Percentiles rank a stretch among this genome's conserved stretches.
Conservation (phyloP, 2,113 vertebrate species). For the Stomatorhinus ivindoensis region DNA sequence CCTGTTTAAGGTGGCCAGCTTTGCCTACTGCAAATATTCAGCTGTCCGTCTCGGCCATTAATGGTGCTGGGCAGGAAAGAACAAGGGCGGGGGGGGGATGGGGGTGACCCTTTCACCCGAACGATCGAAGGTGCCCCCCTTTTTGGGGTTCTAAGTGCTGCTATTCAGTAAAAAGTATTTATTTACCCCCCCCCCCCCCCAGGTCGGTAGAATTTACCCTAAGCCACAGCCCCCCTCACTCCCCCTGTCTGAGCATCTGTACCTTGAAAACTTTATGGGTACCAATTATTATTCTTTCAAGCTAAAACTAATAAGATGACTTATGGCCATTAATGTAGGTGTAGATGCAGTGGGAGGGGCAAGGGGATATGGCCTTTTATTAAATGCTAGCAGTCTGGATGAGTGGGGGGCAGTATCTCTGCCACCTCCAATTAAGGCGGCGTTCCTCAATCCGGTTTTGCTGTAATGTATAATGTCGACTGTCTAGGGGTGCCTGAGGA, state of each 20-base stretch:
- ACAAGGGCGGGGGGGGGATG: background rate
- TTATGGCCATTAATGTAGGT: background rate
- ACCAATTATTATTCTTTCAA: background rate
- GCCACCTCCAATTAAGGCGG: background rate
- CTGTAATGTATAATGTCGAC: no score
- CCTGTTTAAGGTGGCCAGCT: background rate
- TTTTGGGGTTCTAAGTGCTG: background rate
- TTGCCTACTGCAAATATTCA: background rate
- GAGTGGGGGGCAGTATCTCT: background rate
- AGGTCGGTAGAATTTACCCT: background rate
- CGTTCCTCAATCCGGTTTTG: background rate
- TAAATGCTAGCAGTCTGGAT: background rate
- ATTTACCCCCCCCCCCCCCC: background rate
- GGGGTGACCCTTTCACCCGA: background rate
- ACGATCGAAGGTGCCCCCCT: background rate
- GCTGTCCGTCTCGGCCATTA: background rate
- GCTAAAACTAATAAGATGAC: background rate
- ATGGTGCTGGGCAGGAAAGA: background rate
- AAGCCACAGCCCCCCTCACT: background rate
- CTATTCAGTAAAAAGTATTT: background rate
- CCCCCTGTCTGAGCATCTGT: background rate
- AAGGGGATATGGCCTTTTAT: background rate
- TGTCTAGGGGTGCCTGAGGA: background rate
- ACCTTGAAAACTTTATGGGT: background rate
- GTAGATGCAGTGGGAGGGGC: background rate